These are phyloP conservation scores for Oryctes rhinoceros DNA, from an alignment of 1,140 invertebrate species.

Conservation along the genomic window DNA sequence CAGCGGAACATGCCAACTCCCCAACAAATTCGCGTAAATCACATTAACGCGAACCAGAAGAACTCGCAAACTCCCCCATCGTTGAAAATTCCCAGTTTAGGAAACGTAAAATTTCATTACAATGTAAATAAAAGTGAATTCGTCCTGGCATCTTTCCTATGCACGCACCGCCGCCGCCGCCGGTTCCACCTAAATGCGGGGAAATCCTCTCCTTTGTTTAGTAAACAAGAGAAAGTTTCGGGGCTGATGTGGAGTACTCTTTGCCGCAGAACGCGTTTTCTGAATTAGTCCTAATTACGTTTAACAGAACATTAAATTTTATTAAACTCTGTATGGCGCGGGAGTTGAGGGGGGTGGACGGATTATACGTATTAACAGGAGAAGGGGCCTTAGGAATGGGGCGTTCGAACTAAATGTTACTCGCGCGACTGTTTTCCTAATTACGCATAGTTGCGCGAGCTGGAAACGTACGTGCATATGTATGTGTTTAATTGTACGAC, in stretches of 20 bases:
- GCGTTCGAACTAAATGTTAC: neutral
- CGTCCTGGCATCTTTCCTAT: neutral
- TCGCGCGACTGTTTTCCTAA: neutral
- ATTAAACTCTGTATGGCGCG: neutral
- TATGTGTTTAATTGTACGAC: neutral
- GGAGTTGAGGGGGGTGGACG: neutral
- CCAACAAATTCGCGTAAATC: neutral
- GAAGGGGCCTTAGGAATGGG: neutral
- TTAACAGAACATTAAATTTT: constrained; percentile 38
- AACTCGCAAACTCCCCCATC: neutral
- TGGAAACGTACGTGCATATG: neutral
- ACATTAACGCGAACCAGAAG: neutral
- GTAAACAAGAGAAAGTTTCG: constrained; percentile 22
- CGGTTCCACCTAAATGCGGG: neutral
- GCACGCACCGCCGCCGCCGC: neutral
- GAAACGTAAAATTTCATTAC: constrained; percentile 30
- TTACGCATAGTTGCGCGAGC: neutral
- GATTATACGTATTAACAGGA: constrained; percentile 5
- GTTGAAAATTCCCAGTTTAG: constrained; percentile 11
- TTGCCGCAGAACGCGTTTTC: constrained; percentile 26
- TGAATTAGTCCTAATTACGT: constrained; percentile 35
- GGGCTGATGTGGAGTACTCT: constrained; percentile 16
- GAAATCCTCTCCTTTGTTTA: constrained; percentile 8
- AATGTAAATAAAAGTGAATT: constrained; percentile 19
- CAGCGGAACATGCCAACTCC: neutral